phyloP scores from a whole-genome alignment of 2,888 invertebrate genomes.

The Lomographa bimaculata region DNA sequence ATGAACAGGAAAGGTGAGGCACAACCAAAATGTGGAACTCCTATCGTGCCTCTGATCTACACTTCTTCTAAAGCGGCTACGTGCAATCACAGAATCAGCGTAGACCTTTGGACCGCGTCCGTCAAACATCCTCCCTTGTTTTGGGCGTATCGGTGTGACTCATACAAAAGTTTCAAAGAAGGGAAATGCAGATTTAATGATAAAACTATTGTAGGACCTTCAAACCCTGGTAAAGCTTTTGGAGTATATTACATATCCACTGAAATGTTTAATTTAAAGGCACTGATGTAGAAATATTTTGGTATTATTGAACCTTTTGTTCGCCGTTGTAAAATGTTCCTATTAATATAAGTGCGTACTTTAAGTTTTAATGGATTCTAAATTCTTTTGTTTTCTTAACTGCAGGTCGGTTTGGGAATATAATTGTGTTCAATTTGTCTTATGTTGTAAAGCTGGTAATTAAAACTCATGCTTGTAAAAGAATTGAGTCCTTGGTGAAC shows the following conservation, averaged over 20 bases:
- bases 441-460: too few species aligned
- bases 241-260: slow-evolving; percentile 70
- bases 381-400: too few species aligned
- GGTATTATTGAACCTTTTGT: too few species aligned
- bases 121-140: slow-evolving; percentile 58
- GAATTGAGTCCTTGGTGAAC: too few species aligned
- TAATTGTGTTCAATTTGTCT: too few species aligned
- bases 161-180: slow-evolving; percentile 55
- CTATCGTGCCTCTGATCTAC: slow-evolving; percentile 60
- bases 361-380: too few species aligned
- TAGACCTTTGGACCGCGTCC: slow-evolving; percentile 62
- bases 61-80: slow-evolving; percentile 66
- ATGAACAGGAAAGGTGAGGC: slow-evolving; percentile 82
- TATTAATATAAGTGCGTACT: too few species aligned
- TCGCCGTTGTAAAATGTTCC: too few species aligned
- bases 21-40: slow-evolving; percentile 81
- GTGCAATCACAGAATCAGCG: slow-evolving; percentile 67
- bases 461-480: too few species aligned
- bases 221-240: slow-evolving; percentile 65
- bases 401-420: too few species aligned
- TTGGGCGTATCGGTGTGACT: slow-evolving; percentile 60
- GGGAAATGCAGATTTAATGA: slow-evolving; percentile 49
- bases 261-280: slow-evolving; percentile 45
- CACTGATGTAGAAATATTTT: slow-evolving; percentile 23
- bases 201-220: slow-evolving; percentile 61